Base-by-base conservation (phyloP, 2,888 invertebrate genomes). In the Drosophila subquinaria region DNA sequence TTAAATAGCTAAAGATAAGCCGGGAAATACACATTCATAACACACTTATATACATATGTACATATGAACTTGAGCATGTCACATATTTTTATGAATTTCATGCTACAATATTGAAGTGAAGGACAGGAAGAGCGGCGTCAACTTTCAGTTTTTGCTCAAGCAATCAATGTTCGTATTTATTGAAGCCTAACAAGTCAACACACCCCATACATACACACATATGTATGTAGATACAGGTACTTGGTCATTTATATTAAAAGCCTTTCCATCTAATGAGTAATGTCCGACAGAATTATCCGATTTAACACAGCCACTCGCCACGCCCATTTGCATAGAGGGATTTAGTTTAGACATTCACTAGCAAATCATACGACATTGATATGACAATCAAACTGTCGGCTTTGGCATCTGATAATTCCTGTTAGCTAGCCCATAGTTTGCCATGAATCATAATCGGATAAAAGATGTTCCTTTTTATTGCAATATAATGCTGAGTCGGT, bases 91-190 rank as follows among this genome's bases (percentile, higher is more conserved):
- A 27, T 43, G 9, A 53, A 47, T 38, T 45, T 48, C 30, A 63
- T 52, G 36, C 27, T 23, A 57, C 45, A 47, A n/a, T 17, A 42
- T 47, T 51, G 47, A 36, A 11, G 15, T 60, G 51, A 73, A 68
- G 63, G 82, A 79, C 86, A 81, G 86, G 83, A 81, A 79, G 83
- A 57, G 66, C 67, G 38, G 17, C 30, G 57, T 55, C 66, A 59
- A 77, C 76, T 77, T 77, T 79, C 76, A 65, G 35, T 77, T 76
- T 72, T 36, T 45, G 50, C 35, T 50, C 15, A 45, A 56, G 36
- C 56, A 74, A 67, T 73, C 67, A 67, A 40, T 36, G 53, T 40
- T 20, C 15, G 43, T 35, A 38, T 53, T 23, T 56, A 68, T 42
- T 51, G 4, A 30, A 43, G 53, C 53, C 40, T 40, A 53, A 55